phyloP scores from a whole-genome alignment of 1,140 invertebrate species.

The Drusus annulatus region DNA sequence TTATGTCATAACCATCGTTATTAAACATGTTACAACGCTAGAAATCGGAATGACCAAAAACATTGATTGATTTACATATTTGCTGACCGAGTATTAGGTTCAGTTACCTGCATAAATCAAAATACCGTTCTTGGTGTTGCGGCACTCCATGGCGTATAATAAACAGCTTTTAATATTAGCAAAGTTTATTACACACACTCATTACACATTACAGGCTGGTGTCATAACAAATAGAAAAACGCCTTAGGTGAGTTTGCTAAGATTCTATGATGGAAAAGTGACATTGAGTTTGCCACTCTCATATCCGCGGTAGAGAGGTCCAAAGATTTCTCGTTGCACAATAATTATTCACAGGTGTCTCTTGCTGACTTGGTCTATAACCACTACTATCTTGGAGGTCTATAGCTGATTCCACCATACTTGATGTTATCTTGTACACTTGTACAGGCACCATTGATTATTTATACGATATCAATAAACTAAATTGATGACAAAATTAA shows the following conservation, averaged over 20 bases:
- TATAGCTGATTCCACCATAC: not conserved
- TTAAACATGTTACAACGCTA: not conserved
- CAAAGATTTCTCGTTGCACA: conserved; percentile 14
- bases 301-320: not conserved
- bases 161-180: conserved; percentile 1
- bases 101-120: not conserved
- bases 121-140: not conserved
- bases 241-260: not conserved
- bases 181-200: conserved; percentile 12
- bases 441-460: no score
- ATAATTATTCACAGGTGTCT: conserved; percentile 10
- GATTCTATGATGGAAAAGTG: conserved; percentile 3
- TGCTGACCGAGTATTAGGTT: conserved; percentile 4
- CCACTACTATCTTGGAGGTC: no score
- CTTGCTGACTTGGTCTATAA: not conserved
- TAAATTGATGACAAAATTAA: no score
- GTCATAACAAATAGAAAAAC: conserved; percentile 7
- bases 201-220: not conserved
- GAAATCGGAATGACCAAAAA: conserved; percentile 13
- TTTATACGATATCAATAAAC: no score
- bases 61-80: conserved; percentile 12
- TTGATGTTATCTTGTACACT: not conserved
- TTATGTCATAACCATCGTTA: no score
- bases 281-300: not conserved
- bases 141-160: conserved; percentile 1